Conservation (phyloP, 2,888 invertebrate genomes). For the Tortricodes alternella region DNA sequence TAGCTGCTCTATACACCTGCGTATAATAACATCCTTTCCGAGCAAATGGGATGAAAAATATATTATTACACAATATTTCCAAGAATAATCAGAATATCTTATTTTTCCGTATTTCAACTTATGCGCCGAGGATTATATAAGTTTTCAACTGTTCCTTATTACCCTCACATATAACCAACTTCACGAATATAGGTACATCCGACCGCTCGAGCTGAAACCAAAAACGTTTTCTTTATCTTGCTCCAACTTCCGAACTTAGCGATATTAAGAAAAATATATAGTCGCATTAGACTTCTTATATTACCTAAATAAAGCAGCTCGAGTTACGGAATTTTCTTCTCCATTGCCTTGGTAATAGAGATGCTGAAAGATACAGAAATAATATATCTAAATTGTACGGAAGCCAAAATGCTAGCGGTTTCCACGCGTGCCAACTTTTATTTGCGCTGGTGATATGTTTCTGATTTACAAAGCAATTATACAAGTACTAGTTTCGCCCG, state of each 20-base stretch:
- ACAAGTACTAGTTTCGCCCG: too few species aligned
- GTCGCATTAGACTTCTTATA: conserved; percentile 11
- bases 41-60: too few species aligned
- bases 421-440: background rate
- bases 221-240: conserved; percentile 3
- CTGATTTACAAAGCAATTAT: background rate
- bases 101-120: too few species aligned
- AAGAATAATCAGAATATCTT: too few species aligned
- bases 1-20: too few species aligned
- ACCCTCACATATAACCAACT: too few species aligned
- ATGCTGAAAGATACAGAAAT: too few species aligned
- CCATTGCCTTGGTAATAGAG: background rate
- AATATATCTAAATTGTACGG: background rate
- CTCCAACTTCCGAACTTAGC: conserved; percentile 2
- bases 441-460: background rate
- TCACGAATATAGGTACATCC: background rate
- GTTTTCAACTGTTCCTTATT: too few species aligned
- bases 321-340: background rate
- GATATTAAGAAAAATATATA: conserved; percentile 21
- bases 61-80: too few species aligned
- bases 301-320: background rate
- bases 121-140: too few species aligned
- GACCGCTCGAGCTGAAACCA: background rate
- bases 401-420: background rate
- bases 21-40: too few species aligned